Base-by-base conservation (phyloP, 2,797 vertebrate species). In the Hippoglossus hippoglossus region DNA sequence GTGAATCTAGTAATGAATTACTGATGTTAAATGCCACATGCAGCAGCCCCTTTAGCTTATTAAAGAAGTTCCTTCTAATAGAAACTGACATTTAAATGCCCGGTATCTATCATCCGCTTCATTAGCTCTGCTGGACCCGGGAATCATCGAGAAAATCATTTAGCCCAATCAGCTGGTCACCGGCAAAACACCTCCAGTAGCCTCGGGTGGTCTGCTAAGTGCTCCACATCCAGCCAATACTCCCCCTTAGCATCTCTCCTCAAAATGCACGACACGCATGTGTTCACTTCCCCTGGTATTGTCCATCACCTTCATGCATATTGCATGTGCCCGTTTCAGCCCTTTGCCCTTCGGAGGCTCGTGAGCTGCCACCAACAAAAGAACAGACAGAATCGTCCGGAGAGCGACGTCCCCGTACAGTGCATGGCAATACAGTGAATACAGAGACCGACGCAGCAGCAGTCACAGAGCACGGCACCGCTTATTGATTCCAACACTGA, bases 271-370 rank as follows among this genome's bases (percentile, higher is more conserved):
- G 5, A 46, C 44, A 46, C 26, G 10, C 1, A 4, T 21, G 47
- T 8, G 55, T 53, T 78, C 71, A 50, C 67, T 55, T 68, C 77
- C 60, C 72, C 61, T 53, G 71, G 59, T 51, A 46, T 53, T 83
- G 82, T 83, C 81, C 60, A 19, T 80, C 68, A 79, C 77, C 67
- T 70, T 90, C 85, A 90, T 92, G 83, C 80, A 92, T 91, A 84
- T 87, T 90, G 66, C 79, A 94, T 91, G 69, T 15, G 8, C 55
- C 16, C 24, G 47, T 60, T 22, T 83, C 83, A 68, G 60, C 66
- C 78, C 67, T 75, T 67, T 74, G 73, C 78, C 73, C 57, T 71
- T 41, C 39, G 58, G 73, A 66, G 64, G 53, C 52, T 79, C 46
- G 41, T 69, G 56, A 53, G 75, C 72, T 41, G 68, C 41, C 51